phyloP scores from a whole-genome alignment of 2,888 invertebrate species.

The Drepanosiphum platanoidis region DNA sequence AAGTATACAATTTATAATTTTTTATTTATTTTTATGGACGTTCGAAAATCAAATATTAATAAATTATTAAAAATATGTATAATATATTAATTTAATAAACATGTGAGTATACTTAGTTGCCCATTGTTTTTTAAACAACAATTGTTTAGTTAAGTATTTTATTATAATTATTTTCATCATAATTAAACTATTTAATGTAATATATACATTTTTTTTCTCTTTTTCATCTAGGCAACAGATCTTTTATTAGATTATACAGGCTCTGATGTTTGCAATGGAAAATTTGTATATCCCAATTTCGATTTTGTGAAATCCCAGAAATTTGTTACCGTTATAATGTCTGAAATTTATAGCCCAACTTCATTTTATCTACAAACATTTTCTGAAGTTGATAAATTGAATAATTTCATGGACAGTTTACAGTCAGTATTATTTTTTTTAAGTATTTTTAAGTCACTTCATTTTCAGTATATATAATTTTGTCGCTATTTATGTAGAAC shows the following conservation, averaged over 20 bases:
- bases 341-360: conserved; percentile 37
- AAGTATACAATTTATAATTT: too few species aligned
- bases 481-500: not conserved
- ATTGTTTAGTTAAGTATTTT: too few species aligned
- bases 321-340: not conserved
- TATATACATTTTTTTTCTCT: too few species aligned
- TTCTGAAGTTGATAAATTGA: not conserved
- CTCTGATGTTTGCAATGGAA: not conserved
- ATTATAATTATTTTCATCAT: too few species aligned
- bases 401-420: conserved; percentile 10
- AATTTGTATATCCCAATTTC: not conserved
- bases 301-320: too few species aligned
- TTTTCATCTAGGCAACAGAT: not conserved
- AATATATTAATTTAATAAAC: too few species aligned
- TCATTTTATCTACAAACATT: conserved; percentile 21
- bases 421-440: conserved; percentile 27
- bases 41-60: too few species aligned
- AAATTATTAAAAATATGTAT: not conserved
- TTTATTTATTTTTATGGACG: too few species aligned
- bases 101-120: too few species aligned
- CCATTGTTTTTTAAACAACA: too few species aligned
- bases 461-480: not conserved
- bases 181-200: too few species aligned
- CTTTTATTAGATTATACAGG: not conserved
- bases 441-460: not conserved